Evolutionary conservation across 2,888 invertebrate genomes (phyloP).

Genomic region (Uropetala carovei): DNA sequence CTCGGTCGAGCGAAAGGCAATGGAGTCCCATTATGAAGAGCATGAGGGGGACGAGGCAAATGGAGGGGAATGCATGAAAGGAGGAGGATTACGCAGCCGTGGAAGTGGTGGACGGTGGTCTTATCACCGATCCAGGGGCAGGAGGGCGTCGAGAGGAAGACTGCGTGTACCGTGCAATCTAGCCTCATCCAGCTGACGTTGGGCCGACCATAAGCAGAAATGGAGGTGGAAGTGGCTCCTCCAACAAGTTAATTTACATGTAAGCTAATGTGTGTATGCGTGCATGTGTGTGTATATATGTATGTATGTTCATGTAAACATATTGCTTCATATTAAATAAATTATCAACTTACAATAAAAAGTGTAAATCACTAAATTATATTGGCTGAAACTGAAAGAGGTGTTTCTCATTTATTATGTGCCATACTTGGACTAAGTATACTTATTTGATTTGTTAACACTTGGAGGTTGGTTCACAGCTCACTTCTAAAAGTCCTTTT

Average conservation of each 20-base stretch:
- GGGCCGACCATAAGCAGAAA: slow-evolving; percentile 42
- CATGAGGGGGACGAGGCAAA: neutral
- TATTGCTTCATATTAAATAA: slow-evolving; percentile 42
- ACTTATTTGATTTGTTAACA: too few species aligned
- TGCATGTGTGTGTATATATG: slow-evolving; percentile 17
- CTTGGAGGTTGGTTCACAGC: too few species aligned
- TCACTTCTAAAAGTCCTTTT: too few species aligned
- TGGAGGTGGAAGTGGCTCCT: slow-evolving; percentile 28
- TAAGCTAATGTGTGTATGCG: slow-evolving; percentile 58
- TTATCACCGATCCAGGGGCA: slow-evolving; percentile 34
- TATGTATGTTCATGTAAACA: slow-evolving; percentile 46
- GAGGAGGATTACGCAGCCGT: slow-evolving; percentile 3
- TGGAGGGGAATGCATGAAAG: neutral
- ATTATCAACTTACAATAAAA: slow-evolving; percentile 7
- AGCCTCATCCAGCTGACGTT: slow-evolving; percentile 57
- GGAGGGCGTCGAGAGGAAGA: slow-evolving; percentile 54
- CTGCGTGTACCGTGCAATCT: slow-evolving; percentile 30
- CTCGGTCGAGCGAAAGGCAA: neutral
- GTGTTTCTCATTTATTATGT: too few species aligned
- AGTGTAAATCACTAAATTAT: neutral
- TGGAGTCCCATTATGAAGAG: neutral
- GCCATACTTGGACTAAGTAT: too few species aligned
- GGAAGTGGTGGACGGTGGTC: slow-evolving; percentile 44
- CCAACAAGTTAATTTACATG: slow-evolving; percentile 44
- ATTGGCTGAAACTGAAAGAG: neutral